Percentiles rank a stretch among this genome's conserved stretches.
Conservation (phyloP, 2,113 vertebrate species). For the Pagrus major region DNA sequence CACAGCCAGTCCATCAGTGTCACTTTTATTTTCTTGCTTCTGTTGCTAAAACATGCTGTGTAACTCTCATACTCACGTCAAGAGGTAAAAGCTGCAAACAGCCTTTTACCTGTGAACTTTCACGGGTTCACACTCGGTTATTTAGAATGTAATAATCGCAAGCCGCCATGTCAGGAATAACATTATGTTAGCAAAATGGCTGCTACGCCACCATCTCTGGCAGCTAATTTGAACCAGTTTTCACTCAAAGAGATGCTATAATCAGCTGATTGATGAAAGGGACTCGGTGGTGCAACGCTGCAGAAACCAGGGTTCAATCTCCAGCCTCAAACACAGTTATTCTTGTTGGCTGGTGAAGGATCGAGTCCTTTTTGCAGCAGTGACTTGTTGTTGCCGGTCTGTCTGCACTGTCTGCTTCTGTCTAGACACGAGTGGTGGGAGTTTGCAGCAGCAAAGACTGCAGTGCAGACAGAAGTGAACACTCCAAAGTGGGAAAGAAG, state of each 20-base stretch:
- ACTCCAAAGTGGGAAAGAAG: neutral
- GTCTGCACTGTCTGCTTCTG: neutral
- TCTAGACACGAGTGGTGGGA: neutral
- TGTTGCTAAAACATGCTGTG: neutral
- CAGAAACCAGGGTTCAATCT: neutral
- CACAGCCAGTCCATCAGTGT: neutral
- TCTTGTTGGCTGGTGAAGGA: slow-evolving; percentile 5
- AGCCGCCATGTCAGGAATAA: neutral
- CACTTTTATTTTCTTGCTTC: neutral
- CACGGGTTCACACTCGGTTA: no score
- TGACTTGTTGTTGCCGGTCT: slow-evolving; percentile 11
- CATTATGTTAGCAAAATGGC: neutral
- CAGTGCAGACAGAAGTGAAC: slow-evolving; percentile 4
- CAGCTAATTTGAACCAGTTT: neutral
- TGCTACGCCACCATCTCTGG: neutral
- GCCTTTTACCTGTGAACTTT: no score
- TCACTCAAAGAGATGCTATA: neutral
- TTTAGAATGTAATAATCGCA: no score
- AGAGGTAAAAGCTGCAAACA: no score
- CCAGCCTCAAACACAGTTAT: slow-evolving; percentile 27
- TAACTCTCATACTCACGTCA: neutral
- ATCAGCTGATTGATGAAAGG: neutral
- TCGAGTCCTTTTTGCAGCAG: slow-evolving; percentile 7
- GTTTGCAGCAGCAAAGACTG: slow-evolving; percentile 7
- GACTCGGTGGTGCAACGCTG: neutral